Evolutionary conservation across 2,888 invertebrate species (phyloP).

Genomic region (Herminia tarsipennalis): DNA sequence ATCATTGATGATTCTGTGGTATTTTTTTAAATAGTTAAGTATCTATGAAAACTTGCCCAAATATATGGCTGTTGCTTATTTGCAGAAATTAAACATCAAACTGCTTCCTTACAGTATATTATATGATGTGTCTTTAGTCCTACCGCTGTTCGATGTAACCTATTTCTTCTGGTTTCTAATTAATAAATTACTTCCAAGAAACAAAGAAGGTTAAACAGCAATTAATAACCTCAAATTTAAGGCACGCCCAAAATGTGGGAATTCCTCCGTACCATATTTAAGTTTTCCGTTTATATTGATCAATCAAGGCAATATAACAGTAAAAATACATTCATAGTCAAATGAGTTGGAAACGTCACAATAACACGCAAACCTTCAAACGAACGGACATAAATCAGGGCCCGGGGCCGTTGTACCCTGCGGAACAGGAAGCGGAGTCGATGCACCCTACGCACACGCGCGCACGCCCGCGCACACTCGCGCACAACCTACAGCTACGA

Average conservation of each 20-base stretch:
- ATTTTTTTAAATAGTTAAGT: too few species aligned
- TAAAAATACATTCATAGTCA: conserved; percentile 46
- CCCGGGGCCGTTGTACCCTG: conserved; percentile 79
- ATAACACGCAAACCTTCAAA: conserved; percentile 77
- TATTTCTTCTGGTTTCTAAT: too few species aligned
- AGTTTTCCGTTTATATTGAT: conserved; percentile 45
- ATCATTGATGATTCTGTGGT: too few species aligned
- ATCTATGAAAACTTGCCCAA: too few species aligned
- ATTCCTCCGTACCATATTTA: conserved; percentile 23
- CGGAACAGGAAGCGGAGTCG: conserved; percentile 79
- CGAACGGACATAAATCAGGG: conserved; percentile 74
- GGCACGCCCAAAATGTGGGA: conserved; percentile 21
- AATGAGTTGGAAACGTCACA: conserved; percentile 68
- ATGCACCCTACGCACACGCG: conserved; percentile 76
- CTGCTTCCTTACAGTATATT: too few species aligned
- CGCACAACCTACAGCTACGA: conserved; percentile 17
- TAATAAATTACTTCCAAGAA: not conserved
- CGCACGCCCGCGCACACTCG: conserved; percentile 26
- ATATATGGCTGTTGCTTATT: too few species aligned
- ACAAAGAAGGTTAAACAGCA: not conserved
- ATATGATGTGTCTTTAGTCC: too few species aligned
- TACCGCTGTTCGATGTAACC: too few species aligned
- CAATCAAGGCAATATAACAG: conserved; percentile 48
- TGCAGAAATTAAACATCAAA: too few species aligned
- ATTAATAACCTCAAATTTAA: conserved; percentile 9